A percentile compares a stretch with the other conserved stretches of the same genome.
Conservation (phyloP, 2,797 vertebrate species). For the Fringilla coelebs region DNA sequence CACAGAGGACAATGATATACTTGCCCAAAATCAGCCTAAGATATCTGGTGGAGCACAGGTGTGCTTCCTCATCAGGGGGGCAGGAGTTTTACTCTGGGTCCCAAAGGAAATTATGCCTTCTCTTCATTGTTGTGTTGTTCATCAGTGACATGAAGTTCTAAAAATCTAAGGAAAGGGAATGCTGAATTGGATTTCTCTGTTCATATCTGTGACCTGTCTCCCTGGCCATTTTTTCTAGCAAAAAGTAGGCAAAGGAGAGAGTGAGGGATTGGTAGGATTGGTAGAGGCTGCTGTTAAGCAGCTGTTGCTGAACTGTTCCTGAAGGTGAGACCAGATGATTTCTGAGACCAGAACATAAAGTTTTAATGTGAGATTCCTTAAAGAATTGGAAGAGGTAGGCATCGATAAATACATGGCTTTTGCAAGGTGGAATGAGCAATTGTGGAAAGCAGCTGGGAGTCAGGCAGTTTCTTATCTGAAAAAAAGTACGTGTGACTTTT, state of each 20-base stretch:
- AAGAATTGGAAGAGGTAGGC: background rate
- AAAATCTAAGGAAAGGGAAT: background rate
- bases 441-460: background rate
- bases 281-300: background rate
- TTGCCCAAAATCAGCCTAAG: background rate
- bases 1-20: background rate
- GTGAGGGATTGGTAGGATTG: background rate
- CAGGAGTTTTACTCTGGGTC: background rate
- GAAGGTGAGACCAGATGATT: background rate
- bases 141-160: background rate
- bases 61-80: background rate
- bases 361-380: background rate
- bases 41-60: background rate
- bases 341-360: background rate
- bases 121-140: background rate
- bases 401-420: background rate
- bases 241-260: background rate
- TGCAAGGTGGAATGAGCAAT: background rate
- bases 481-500: background rate
- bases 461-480: slow-evolving; percentile 14
- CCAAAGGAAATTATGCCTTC: background rate
- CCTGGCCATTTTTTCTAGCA: background rate
- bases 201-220: rapidly evolving
- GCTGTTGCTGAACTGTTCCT: background rate
- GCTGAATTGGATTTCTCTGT: background rate